Evolutionary conservation across 1,140 invertebrate genomes (phyloP), one percentile per base, ranked within the genome.

Genomic region (Listronotus oregonensis): DNA sequence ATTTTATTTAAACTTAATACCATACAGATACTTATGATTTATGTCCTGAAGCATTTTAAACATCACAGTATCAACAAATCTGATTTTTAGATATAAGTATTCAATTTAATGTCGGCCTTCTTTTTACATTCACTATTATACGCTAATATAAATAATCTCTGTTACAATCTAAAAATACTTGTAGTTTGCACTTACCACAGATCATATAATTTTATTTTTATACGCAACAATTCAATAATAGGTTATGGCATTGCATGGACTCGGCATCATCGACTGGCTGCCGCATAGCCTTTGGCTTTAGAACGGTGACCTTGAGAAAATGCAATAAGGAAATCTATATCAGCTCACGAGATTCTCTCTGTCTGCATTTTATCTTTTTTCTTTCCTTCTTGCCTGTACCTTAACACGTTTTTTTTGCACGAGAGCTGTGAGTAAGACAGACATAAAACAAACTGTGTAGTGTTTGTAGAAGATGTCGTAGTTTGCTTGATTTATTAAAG

Each of bases 271-370:
- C 54, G 52, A 37, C 61, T 64, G 51, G 50, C 32, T 34, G 62
- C 52, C 50, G 54, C 34, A 34, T 54, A 49, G 62, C 62, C 62
- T 64, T 49, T 64, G 55, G 62, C 62, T 57, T 64, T 64, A 64
- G 62, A 64, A 43, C 62, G 64, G 64, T 54, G 57, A 61, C 64
- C 64, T 66, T 66, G 64, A 60, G 44, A 52, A 56, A 66, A 47
- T 60, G 56, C 64, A 66, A 60, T 61, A 37, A 61, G 55, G 47
- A 60, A 58, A 59, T 65, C 42, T 52, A 56, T 60, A 49, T 43
- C 54, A 60, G 52, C 31, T 50, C 44, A 46, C 50, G 50, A 50
- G 50, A 55, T 54, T 55, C 50, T 40, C 21, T 43, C 6, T 59
- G 56, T 47, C 37, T 47, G 32, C 56, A 18, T 31, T 46, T 43